These are phyloP conservation scores for Acholoe squamosa DNA, from an alignment of 2,888 invertebrate genomes.

Conservation along the genomic window DNA sequence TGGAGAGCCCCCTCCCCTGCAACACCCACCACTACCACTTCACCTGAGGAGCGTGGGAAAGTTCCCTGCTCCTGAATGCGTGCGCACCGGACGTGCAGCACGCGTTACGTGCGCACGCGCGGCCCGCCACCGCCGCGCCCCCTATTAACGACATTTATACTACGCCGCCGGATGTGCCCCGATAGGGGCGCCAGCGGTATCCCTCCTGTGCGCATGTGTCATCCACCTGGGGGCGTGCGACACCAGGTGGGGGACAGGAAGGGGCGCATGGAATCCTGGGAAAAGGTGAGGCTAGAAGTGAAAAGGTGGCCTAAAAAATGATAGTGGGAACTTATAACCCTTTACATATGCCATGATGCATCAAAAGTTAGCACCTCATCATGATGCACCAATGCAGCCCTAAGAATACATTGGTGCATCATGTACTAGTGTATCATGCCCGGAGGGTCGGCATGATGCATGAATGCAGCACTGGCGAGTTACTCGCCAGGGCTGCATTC, in stretches of 20 bases:
- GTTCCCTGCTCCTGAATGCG: neutral
- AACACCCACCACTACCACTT: neutral
- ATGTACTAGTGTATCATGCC: too few relatives aligned
- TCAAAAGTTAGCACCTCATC: too few relatives aligned
- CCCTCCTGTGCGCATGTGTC: neutral
- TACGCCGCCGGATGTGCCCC: neutral
- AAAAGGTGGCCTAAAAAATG: neutral
- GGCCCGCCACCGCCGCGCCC: neutral
- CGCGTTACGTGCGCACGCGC: constrained; percentile 10
- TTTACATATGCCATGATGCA: too few relatives aligned
- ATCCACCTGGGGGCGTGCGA: neutral
- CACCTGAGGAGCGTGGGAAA: constrained; percentile 13
- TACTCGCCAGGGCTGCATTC: too few relatives aligned
- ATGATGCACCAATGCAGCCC: too few relatives aligned
- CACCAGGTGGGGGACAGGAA: constrained; percentile 28
- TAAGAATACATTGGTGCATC: too few relatives aligned
- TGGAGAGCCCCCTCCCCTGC: neutral
- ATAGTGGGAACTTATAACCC: too few relatives aligned
- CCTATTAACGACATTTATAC: constrained; percentile 18
- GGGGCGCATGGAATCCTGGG: neutral
- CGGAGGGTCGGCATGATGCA: too few relatives aligned
- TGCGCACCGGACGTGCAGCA: neutral
- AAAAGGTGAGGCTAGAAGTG: neutral
- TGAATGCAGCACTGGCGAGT: too few relatives aligned
- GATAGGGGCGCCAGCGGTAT: neutral